Evolutionary conservation across 1,140 invertebrate genomes (phyloP).

Genomic region (Brachionus sp.): DNA sequence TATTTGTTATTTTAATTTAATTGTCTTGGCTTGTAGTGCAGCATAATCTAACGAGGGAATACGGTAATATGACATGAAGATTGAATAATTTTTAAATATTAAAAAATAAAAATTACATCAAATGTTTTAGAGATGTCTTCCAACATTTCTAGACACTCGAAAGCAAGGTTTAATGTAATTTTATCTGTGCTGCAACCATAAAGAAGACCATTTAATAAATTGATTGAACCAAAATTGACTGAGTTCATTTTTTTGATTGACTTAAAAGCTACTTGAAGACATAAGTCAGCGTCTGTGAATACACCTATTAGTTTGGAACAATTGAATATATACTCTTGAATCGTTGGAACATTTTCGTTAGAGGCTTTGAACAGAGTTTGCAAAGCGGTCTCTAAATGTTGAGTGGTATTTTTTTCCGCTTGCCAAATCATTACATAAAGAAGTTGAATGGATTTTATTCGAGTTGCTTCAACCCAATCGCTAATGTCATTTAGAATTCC

Average conservation of each 20-base stretch:
- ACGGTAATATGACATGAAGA: too few relatives aligned
- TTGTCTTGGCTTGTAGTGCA: too few relatives aligned
- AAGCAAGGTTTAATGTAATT: neutral
- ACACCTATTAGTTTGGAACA: constrained; percentile 18
- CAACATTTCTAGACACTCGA: neutral
- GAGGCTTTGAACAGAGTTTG: constrained; percentile 62
- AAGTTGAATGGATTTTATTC: constrained; percentile 70
- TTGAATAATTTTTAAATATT: neutral
- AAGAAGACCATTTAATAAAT: constrained; percentile 19
- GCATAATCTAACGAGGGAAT: too few relatives aligned
- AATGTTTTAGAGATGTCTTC: constrained; percentile 2
- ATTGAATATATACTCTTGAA: constrained; percentile 64
- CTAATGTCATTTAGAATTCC: constrained; percentile 67
- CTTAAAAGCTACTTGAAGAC: neutral
- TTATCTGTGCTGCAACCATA: neutral
- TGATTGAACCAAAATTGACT: neutral
- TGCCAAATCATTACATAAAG: constrained; percentile 69
- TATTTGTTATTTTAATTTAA: too few relatives aligned
- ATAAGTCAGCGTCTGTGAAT: constrained; percentile 29
- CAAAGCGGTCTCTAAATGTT: constrained; percentile 65
- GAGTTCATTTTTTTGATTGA: constrained; percentile 13
- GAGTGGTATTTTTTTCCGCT: constrained; percentile 68
- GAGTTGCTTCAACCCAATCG: constrained; percentile 69
- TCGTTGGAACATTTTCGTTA: constrained; percentile 64
- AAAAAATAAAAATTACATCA: constrained; percentile 7